phyloP scores from a whole-genome alignment of 2,888 invertebrate genomes.

The Xestia sexstrigata region DNA sequence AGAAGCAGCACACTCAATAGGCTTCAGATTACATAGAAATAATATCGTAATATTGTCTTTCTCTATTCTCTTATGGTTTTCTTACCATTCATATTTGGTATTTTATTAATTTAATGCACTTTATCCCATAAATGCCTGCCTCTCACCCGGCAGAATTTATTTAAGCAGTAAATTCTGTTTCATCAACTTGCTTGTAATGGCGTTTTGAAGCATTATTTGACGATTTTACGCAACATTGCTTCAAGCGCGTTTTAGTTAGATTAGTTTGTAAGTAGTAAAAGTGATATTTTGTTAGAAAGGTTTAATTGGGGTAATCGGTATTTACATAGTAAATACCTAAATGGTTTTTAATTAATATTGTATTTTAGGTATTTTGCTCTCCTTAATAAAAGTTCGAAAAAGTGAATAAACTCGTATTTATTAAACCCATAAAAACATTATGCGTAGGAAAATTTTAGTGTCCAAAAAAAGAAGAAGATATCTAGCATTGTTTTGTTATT shows the following conservation, averaged over 20 bases:
- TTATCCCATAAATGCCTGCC: slow-evolving; percentile 7
- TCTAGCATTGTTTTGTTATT: neutral
- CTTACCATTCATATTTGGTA: neutral
- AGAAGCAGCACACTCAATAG: neutral
- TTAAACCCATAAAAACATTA: neutral
- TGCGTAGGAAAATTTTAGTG: neutral
- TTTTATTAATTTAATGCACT: slow-evolving; percentile 1
- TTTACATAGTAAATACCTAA: neutral
- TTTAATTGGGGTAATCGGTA: neutral
- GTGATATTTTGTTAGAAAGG: slow-evolving; percentile 32
- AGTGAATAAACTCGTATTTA: neutral
- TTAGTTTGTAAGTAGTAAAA: slow-evolving; percentile 24
- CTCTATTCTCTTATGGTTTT: neutral
- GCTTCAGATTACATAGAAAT: neutral
- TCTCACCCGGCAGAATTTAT: neutral
- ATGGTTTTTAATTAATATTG: too few species aligned
- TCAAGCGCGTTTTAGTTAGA: slow-evolving; percentile 7
- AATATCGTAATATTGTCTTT: neutral
- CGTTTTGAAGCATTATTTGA: slow-evolving; percentile 61
- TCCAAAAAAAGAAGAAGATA: neutral
- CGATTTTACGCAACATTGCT: slow-evolving; percentile 58
- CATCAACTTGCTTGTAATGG: slow-evolving; percentile 50
- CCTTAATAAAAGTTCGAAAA: too few species aligned
- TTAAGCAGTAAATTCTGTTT: slow-evolving; percentile 45
- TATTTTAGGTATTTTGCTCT: too few species aligned